Conservation (phyloP, 2,888 invertebrate species). For the Noctua comes region DNA sequence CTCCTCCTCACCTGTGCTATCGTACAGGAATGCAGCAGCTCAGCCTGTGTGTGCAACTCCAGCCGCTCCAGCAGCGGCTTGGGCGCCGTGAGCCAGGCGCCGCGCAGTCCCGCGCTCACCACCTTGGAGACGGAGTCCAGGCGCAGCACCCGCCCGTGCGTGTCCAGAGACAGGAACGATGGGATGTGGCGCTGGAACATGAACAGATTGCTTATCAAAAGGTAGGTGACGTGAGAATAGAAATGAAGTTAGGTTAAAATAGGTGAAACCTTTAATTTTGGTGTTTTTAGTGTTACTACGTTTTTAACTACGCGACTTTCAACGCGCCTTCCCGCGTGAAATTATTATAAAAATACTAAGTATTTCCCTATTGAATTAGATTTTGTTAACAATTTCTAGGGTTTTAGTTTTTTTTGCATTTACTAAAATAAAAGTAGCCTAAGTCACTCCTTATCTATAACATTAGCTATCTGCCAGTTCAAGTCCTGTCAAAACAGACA, state of each 20-base stretch:
- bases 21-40: conserved; percentile 85
- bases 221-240: neutral
- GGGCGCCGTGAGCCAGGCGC: conserved; percentile 94
- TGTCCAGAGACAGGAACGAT: conserved; percentile 94
- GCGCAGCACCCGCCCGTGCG: conserved; percentile 93
- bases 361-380: no score
- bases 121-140: conserved; percentile 95
- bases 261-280: no score
- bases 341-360: no score
- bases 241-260: neutral
- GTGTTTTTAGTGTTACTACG: no score
- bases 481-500: no score
- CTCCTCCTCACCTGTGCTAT: conserved; percentile 54
- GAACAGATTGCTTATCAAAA: neutral
- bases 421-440: no score
- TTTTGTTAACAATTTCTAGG: no score
- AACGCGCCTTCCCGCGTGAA: no score
- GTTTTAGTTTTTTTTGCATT: no score
- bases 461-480: no score
- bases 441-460: no score
- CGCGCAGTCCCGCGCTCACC: conserved; percentile 92
- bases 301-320: no score
- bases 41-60: conserved; percentile 93
- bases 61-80: conserved; percentile 91
- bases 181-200: conserved; percentile 87